phyloP scores from a whole-genome alignment of 2,888 invertebrate species.

The Doris montereyensis region DNA sequence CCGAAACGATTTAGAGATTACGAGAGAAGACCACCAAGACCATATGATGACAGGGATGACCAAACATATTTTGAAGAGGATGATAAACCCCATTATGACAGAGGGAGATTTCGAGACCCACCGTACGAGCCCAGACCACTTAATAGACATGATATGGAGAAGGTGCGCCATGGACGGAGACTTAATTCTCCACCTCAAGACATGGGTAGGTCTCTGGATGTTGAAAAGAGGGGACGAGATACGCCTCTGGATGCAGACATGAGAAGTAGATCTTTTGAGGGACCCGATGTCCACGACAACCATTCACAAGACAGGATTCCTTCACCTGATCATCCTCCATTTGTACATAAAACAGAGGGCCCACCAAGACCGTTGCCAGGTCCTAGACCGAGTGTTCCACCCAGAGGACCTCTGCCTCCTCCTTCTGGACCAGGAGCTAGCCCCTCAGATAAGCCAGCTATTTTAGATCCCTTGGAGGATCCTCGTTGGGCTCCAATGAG shows the following conservation, averaged over 20 bases:
- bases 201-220: not conserved
- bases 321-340: not conserved
- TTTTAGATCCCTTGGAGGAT: slow-evolving; percentile 50
- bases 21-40: slow-evolving; percentile 32
- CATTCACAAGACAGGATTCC: slow-evolving; percentile 29
- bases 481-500: slow-evolving; percentile 56
- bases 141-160: slow-evolving; percentile 29
- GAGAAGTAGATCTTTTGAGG: not conserved
- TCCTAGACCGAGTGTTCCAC: slow-evolving; percentile 1
- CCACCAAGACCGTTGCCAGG: not conserved
- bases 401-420: not conserved
- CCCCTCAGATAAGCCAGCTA: not conserved
- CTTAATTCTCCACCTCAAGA: slow-evolving; percentile 30
- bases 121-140: not conserved
- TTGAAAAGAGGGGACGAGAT: not conserved
- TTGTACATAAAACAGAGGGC: slow-evolving; percentile 1
- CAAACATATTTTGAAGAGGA: slow-evolving; percentile 35
- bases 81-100: slow-evolving; percentile 1
- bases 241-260: not conserved
- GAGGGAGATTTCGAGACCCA: slow-evolving; percentile 11
- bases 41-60: slow-evolving; percentile 29
- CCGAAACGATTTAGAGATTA: slow-evolving; percentile 36
- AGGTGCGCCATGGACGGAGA: slow-evolving; percentile 18
- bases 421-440: not conserved
- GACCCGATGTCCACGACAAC: too few species aligned